These are phyloP conservation scores for Calameuta filiformis DNA, from an alignment of 2,888 invertebrate genomes.

Conservation along the genomic window DNA sequence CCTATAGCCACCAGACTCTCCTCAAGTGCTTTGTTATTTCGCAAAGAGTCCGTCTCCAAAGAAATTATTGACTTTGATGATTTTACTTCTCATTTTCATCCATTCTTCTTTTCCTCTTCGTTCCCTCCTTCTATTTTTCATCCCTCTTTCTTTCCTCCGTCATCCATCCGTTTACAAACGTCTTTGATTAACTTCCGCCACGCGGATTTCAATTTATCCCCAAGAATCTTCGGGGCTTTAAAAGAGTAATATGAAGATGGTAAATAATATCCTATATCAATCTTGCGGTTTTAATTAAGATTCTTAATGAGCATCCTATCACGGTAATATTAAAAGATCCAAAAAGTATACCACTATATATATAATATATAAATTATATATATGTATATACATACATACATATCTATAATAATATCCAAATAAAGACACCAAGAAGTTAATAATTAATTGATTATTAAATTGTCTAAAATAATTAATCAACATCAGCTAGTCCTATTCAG, in stretches of 20 bases:
- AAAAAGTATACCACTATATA: too few species aligned
- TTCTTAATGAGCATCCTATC: too few species aligned
- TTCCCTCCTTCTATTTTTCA: too few species aligned
- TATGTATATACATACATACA: too few species aligned
- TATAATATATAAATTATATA: too few species aligned
- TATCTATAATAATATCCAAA: too few species aligned
- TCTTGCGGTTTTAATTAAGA: too few species aligned
- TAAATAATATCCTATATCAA: neutral
- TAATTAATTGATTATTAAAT: slow-evolving; percentile 26
- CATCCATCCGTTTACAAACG: too few species aligned
- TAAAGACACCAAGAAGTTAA: too few species aligned
- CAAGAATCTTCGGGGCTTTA: neutral
- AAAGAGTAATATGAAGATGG: slow-evolving; percentile 1
- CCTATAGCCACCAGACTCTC: slow-evolving; percentile 26
- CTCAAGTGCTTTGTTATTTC: slow-evolving; percentile 57
- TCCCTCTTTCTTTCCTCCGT: too few species aligned
- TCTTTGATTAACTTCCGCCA: neutral
- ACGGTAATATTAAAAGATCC: too few species aligned
- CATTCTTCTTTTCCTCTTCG: neutral
- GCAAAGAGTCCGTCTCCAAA: slow-evolving; percentile 24
- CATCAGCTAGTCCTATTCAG: slow-evolving; percentile 5
- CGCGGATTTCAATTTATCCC: neutral
- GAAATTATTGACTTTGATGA: slow-evolving; percentile 22
- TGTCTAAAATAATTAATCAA: slow-evolving; percentile 35
- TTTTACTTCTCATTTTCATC: neutral